Evolutionary conservation across 2,797 vertebrate genomes (phyloP).

Genomic region (Alosa sapidissima): DNA sequence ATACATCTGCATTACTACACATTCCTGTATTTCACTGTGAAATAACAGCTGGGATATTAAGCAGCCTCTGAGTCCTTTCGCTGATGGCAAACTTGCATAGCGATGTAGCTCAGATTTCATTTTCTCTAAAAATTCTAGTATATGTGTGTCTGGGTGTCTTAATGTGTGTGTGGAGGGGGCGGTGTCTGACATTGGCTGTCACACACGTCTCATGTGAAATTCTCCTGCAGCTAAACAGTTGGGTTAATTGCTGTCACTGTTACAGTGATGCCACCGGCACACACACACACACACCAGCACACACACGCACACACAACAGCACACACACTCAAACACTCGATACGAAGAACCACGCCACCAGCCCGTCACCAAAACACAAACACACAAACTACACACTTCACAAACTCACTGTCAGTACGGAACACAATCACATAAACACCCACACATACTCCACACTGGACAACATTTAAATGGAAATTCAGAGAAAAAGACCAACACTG

Average conservation of each 20-base stretch:
- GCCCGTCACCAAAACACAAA: conserved; percentile 52
- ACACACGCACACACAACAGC: neutral
- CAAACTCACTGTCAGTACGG: no score
- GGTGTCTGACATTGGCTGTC: conserved; percentile 96
- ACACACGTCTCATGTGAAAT: conserved; percentile 95
- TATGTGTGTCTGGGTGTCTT: conserved; percentile 11
- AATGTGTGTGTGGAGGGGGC: conserved; percentile 25
- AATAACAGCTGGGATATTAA: neutral
- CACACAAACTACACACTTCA: conserved; percentile 10
- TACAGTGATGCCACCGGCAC: conserved; percentile 94
- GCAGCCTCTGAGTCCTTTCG: neutral
- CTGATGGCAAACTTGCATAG: conserved; percentile 15
- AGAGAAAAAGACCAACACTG: neutral
- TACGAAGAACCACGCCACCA: conserved; percentile 65
- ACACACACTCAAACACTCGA: conserved; percentile 60
- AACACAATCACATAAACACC: no score
- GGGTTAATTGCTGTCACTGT: conserved; percentile 99
- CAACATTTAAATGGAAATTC: neutral
- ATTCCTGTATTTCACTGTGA: neutral
- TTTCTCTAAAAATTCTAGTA: conserved; percentile 86
- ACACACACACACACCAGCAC: conserved; percentile 71
- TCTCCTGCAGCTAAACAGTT: conserved; percentile 99
- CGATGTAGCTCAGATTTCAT: conserved; percentile 93
- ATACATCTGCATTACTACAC: neutral
- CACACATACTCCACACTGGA: neutral